A percentile compares a stretch with the other conserved stretches of the same genome.
Conservation (phyloP, 2,888 invertebrate species). For the Hetaerina titia region DNA sequence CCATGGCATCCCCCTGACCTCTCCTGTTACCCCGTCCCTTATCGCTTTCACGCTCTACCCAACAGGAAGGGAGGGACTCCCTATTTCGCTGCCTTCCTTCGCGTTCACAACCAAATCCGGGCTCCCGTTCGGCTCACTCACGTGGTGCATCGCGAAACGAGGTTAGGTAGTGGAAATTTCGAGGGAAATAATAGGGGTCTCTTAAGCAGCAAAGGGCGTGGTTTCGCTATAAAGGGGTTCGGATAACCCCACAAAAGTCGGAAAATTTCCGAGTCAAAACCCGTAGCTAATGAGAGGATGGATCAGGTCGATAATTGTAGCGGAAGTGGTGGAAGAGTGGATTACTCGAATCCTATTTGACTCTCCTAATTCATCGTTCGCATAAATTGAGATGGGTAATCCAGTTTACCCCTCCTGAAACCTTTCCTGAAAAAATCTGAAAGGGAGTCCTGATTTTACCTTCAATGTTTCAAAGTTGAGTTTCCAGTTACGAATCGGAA, state of each 20-base stretch:
- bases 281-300: not conserved
- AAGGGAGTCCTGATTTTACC: not conserved
- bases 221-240: not conserved
- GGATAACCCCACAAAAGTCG: not conserved
- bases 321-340: not conserved
- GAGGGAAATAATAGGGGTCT: not conserved
- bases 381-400: not conserved
- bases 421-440: not conserved
- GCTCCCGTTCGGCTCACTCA: not conserved
- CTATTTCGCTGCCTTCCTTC: not conserved
- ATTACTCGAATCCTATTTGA: not conserved
- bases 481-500: not conserved
- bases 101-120: not conserved
- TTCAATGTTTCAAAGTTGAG: not conserved
- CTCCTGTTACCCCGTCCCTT: not conserved
- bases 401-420: not conserved
- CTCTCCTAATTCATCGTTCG: not conserved
- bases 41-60: not conserved
- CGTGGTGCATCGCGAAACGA: conserved; percentile 19
- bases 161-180: not conserved
- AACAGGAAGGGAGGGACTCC: not conserved
- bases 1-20: not conserved
- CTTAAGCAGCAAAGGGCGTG: not conserved
- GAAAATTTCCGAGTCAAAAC: not conserved
- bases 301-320: conserved; percentile 1